Conservation (phyloP, 1,140 invertebrate species). For the Hycleus phaleratus region DNA sequence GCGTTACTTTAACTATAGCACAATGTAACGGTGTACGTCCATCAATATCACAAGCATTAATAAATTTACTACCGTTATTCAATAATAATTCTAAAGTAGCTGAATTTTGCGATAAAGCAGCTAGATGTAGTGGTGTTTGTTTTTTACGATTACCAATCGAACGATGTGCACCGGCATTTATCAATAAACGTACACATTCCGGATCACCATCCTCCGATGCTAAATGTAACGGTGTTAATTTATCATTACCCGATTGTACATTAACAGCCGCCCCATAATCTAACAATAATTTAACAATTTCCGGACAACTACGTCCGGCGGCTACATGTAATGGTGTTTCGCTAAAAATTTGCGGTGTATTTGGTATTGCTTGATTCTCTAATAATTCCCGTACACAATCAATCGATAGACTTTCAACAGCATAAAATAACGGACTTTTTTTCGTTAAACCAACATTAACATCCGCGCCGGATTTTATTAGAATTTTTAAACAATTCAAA, state of each 20-base stretch:
- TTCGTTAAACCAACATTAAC: slow-evolving; percentile 62
- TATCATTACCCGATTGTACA: slow-evolving; percentile 57
- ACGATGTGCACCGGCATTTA: slow-evolving; percentile 62
- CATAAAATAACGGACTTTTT: slow-evolving; percentile 61
- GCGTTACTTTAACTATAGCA: slow-evolving; percentile 65
- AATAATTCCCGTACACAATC: slow-evolving; percentile 62
- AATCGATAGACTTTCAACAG: slow-evolving; percentile 58
- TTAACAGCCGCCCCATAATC: slow-evolving; percentile 66
- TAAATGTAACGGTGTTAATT: slow-evolving; percentile 69
- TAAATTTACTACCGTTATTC: slow-evolving; percentile 49
- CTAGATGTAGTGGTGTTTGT: slow-evolving; percentile 71
- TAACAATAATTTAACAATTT: slow-evolving; percentile 60
- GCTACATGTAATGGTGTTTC: slow-evolving; percentile 79
- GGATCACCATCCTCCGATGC: slow-evolving; percentile 72
- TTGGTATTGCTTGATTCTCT: slow-evolving; percentile 62
- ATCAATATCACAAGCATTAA: slow-evolving; percentile 54
- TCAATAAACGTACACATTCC: slow-evolving; percentile 60
- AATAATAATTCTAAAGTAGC: slow-evolving; percentile 64
- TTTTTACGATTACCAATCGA: slow-evolving; percentile 59
- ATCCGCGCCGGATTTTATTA: slow-evolving; percentile 59
- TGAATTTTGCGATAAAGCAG: slow-evolving; percentile 63
- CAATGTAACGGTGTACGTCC: slow-evolving; percentile 71
- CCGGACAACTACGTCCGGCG: slow-evolving; percentile 59
- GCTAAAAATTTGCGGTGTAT: slow-evolving; percentile 72
- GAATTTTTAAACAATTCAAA: slow-evolving; percentile 47